These are phyloP conservation scores for Phyllotis vaccarum DNA, from an alignment of 2,797 vertebrate species.

Conservation along the genomic window DNA sequence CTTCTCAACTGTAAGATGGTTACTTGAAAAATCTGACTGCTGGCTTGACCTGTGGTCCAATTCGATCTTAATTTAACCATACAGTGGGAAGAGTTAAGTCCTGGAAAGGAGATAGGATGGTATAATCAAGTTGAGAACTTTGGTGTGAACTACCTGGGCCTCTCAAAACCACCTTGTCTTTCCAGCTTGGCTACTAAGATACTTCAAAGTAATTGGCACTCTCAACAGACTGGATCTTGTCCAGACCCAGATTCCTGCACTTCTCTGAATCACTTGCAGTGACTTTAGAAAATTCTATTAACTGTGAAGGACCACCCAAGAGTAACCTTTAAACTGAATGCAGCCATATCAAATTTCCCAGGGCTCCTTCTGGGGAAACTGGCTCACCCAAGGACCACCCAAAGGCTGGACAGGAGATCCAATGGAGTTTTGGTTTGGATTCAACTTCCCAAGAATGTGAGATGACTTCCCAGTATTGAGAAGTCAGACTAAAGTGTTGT, in stretches of 20 bases:
- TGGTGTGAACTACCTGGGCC: neutral
- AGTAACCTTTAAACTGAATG: slow-evolving; percentile 61
- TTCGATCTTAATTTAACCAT: neutral
- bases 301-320: slow-evolving; percentile 78
- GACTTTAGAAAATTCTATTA: slow-evolving; percentile 52
- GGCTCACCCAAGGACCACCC: slow-evolving; percentile 78
- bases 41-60: neutral
- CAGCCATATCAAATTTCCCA: slow-evolving; percentile 70
- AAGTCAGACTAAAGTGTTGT: neutral
- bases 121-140: neutral
- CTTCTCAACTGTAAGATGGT: neutral
- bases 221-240: slow-evolving; percentile 53
- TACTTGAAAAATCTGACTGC: slow-evolving; percentile 20
- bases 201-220: slow-evolving; percentile 36
- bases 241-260: slow-evolving; percentile 63
- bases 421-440: slow-evolving; percentile 62
- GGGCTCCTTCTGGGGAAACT: slow-evolving; percentile 48
- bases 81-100: neutral
- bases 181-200: slow-evolving; percentile 52
- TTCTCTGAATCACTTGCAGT: slow-evolving; percentile 62
- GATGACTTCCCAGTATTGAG: slow-evolving; percentile 51
- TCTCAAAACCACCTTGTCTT: neutral
- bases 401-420: slow-evolving; percentile 58
- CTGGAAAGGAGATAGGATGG: neutral
- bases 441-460: slow-evolving; percentile 69